These are phyloP conservation scores for Agapornis canus DNA, from an alignment of 2,797 vertebrate genomes.

Conservation along the genomic window DNA sequence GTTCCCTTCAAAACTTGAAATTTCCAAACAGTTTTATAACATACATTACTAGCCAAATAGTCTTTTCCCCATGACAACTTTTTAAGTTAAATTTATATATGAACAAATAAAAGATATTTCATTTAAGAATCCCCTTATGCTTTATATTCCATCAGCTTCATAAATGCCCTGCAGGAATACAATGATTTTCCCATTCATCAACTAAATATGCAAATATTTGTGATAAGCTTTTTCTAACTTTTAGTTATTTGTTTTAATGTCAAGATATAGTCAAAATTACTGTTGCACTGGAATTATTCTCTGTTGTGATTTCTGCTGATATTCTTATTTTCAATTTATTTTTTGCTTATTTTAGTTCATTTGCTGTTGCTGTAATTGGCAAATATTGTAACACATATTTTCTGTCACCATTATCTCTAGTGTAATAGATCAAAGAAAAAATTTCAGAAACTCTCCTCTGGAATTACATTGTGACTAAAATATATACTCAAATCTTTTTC, in stretches of 20 bases:
- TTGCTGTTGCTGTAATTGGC: not conserved
- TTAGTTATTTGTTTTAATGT: not conserved
- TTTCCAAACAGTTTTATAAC: rapidly evolving
- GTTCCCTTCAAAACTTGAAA: not conserved
- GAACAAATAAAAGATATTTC: not conserved
- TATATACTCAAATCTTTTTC: not conserved
- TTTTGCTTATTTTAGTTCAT: not conserved
- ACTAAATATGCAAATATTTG: not conserved
- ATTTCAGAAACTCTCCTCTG: not conserved
- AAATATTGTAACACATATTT: not conserved
- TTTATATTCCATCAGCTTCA: not conserved
- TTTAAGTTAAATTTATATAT: not conserved
- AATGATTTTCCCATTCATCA: not conserved
- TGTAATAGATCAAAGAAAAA: not conserved
- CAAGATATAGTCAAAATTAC: not conserved
- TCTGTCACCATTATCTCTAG: not conserved
- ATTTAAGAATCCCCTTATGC: not conserved
- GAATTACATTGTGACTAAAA: not conserved
- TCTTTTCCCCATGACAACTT: not conserved
- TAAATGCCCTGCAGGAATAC: not conserved
- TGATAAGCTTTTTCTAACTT: not conserved
- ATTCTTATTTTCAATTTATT: not conserved
- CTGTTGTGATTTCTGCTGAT: not conserved
- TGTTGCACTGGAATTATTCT: not conserved
- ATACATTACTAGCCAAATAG: not conserved